Conservation (phyloP, 2,888 invertebrate genomes). For the Perizoma flavofasciatum region DNA sequence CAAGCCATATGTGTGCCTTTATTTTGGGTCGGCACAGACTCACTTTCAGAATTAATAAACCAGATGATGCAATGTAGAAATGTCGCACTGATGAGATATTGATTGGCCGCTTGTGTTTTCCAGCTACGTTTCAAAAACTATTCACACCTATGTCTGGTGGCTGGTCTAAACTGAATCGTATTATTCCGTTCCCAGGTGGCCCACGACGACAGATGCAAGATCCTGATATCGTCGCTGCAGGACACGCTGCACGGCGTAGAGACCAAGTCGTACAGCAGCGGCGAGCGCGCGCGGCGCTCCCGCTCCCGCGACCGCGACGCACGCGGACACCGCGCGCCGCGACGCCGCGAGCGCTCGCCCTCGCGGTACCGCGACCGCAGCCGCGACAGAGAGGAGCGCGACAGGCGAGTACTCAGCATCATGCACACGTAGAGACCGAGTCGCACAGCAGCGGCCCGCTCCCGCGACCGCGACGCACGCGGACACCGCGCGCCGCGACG, state of each 20-base stretch:
- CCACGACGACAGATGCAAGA: conserved; percentile 98
- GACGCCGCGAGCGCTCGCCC: conserved; percentile 66
- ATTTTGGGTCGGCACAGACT: no score
- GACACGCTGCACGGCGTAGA: conserved; percentile 99
- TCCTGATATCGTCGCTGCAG: conserved; percentile 97
- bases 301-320: conserved; percentile 69
- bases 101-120: no score
- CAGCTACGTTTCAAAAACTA: no score
- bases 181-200: conserved; percentile 83
- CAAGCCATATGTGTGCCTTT: no score
- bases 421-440: conserved; percentile 97
- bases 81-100: no score
- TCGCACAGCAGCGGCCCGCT: conserved; percentile 90
- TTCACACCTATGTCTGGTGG: no score
- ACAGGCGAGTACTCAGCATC: conserved; percentile 55
- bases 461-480: conserved; percentile 62
- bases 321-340: conserved; percentile 68
- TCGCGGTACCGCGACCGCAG: conserved; percentile 69
- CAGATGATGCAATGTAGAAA: no score
- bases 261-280: conserved; percentile 96
- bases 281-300: conserved; percentile 73
- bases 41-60: no score
- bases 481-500: conserved; percentile 72
- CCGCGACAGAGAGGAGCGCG: conserved; percentile 74
- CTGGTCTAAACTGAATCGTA: no score